These are phyloP conservation scores for Pangasianodon gigas DNA, from an alignment of 2,113 vertebrate species.

Conservation along the genomic window DNA sequence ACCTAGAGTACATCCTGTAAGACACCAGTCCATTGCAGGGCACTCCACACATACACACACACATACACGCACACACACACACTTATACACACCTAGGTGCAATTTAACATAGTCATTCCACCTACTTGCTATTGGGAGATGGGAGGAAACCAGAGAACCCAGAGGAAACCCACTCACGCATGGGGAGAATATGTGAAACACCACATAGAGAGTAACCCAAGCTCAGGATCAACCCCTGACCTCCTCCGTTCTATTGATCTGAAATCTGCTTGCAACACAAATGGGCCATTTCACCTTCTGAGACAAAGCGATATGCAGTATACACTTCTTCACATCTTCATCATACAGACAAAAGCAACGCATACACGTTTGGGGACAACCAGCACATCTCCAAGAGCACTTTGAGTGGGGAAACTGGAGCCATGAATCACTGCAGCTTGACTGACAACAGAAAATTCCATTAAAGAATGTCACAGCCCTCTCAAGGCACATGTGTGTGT, in stretches of 20 bases:
- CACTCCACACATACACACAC: not conserved
- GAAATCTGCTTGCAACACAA: not conserved
- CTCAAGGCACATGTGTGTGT: constrained; percentile 26
- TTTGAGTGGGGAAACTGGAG: constrained; percentile 62
- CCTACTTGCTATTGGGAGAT: not conserved
- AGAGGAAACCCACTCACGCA: not conserved
- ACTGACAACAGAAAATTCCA: constrained; percentile 68
- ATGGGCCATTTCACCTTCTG: not conserved
- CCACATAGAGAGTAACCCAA: not conserved
- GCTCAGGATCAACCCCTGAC: not conserved
- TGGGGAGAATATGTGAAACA: not conserved
- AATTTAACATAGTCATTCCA: not conserved
- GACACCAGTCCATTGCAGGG: not conserved
- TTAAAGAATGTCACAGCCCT: constrained; percentile 54
- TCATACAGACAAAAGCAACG: not conserved
- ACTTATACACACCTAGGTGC: not conserved
- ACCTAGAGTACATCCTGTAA: not conserved
- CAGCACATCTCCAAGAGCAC: not conserved
- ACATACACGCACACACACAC: not conserved
- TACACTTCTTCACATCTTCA: not conserved
- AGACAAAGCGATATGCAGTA: not conserved
- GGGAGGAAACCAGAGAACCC: not conserved
- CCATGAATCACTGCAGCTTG: constrained; percentile 65
- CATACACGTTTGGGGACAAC: not conserved
- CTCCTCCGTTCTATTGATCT: not conserved